phyloP scores from a whole-genome alignment of 1,140 invertebrate species.

The Lepidurus arcticus region DNA sequence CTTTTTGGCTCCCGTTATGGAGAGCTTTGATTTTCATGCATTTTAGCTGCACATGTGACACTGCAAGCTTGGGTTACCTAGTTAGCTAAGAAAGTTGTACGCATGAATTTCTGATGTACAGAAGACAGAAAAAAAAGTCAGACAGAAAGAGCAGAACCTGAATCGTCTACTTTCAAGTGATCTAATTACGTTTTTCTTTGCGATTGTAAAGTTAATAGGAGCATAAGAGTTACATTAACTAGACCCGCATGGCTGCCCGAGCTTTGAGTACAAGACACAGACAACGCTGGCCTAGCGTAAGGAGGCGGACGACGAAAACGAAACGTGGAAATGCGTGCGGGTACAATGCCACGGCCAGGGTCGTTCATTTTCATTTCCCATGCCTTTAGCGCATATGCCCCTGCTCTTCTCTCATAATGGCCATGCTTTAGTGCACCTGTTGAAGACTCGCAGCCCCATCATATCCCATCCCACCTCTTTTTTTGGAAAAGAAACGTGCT shows the following conservation, averaged over 20 bases:
- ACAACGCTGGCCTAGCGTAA: background rate
- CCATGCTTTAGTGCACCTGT: background rate
- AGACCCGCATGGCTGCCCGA: background rate
- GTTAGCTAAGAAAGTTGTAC: too few species aligned
- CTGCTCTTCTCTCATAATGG: background rate
- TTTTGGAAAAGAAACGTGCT: too few species aligned
- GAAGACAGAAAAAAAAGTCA: too few species aligned
- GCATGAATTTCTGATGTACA: too few species aligned
- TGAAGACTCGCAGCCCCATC: background rate
- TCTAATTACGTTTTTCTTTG: too few species aligned
- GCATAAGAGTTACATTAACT: background rate
- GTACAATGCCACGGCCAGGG: slow-evolving; percentile 12
- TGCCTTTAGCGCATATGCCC: background rate
- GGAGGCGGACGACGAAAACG: background rate
- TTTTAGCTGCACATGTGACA: too few species aligned
- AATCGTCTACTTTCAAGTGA: too few species aligned
- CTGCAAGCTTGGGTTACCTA: too few species aligned
- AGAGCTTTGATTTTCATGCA: too few species aligned
- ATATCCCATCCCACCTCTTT: background rate
- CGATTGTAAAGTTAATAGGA: too few species aligned
- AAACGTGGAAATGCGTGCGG: background rate
- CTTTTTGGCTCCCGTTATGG: too few species aligned
- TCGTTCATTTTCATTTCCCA: slow-evolving; percentile 2
- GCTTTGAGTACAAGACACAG: background rate
- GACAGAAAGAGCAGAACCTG: too few species aligned